Conservation (phyloP, 2,113 vertebrate genomes). For the Todiramphus chloris region DNA sequence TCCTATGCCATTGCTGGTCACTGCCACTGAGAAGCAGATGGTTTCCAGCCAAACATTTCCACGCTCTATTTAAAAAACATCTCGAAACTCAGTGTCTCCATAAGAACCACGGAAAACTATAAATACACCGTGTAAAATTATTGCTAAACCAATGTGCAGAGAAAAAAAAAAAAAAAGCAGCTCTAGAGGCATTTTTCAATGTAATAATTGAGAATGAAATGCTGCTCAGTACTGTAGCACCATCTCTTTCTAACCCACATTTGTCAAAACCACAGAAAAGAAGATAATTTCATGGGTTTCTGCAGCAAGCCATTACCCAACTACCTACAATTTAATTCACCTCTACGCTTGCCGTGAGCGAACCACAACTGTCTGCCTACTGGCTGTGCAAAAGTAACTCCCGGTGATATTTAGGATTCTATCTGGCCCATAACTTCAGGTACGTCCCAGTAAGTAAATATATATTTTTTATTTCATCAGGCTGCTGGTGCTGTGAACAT, state of each 20-base stretch:
- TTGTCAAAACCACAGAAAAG: neutral
- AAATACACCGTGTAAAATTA: neutral
- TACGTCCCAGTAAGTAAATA: neutral
- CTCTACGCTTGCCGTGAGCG: neutral
- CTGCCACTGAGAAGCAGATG: neutral
- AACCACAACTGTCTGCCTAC: neutral
- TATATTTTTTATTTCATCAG: neutral
- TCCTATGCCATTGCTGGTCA: neutral
- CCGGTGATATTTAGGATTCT: neutral
- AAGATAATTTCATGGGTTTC: neutral
- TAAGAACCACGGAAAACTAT: neutral
- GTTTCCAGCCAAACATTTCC: neutral
- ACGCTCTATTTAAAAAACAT: slow-evolving; percentile 13
- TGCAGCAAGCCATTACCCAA: neutral
- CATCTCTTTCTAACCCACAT: neutral
- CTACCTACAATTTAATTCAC: neutral
- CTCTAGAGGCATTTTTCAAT: neutral
- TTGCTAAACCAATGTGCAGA: neutral
- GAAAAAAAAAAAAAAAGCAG: neutral
- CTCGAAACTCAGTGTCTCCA: neutral
- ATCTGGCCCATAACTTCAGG: neutral
- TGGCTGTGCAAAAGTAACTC: neutral
- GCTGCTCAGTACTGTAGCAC: neutral
- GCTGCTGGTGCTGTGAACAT: neutral
- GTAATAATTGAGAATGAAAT: neutral